Percentiles rank a stretch among this genome's conserved stretches.
These are phyloP conservation scores for Dreissena rostriformis DNA, from an alignment of 1,140 invertebrate genomes.

Conservation along the genomic window DNA sequence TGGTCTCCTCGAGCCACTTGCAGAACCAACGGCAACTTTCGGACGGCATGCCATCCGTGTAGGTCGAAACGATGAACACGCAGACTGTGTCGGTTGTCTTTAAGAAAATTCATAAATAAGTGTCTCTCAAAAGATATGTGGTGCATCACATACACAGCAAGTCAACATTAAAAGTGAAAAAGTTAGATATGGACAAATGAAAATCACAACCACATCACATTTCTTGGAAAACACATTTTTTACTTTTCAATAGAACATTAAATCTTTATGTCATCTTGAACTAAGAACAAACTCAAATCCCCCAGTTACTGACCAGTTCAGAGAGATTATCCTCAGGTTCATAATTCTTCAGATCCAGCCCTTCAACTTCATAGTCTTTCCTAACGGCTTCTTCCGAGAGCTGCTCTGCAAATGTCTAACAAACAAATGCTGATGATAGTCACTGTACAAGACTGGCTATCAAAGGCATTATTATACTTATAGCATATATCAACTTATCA, in stretches of 20 bases:
- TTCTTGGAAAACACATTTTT: not conserved
- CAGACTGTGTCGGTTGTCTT: conserved; percentile 67
- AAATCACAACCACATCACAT: not conserved
- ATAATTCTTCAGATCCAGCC: conserved; percentile 78
- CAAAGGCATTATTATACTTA: not conserved
- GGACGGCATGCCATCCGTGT: conserved; percentile 84
- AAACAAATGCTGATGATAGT: conserved; percentile 9
- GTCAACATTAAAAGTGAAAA: not conserved
- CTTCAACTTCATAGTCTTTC: conserved; percentile 66
- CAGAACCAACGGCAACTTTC: conserved; percentile 83
- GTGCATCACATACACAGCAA: not conserved
- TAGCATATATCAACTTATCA: too few species aligned
- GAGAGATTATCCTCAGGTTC: conserved; percentile 81
- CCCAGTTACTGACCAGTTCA: conserved; percentile 64
- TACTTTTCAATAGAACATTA: not conserved
- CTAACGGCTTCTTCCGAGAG: conserved; percentile 67
- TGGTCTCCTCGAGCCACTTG: conserved; percentile 83
- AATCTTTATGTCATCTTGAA: not conserved
- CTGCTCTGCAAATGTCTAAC: conserved; percentile 72
- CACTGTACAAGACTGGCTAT: not conserved
- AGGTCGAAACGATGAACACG: conserved; percentile 85
- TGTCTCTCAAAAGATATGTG: not conserved
- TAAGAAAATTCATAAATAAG: conserved; percentile 26
- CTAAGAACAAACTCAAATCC: not conserved
- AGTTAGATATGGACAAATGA: not conserved